phyloP scores from a whole-genome alignment of 2,797 vertebrate genomes.

The Eulemur rubriventer region DNA sequence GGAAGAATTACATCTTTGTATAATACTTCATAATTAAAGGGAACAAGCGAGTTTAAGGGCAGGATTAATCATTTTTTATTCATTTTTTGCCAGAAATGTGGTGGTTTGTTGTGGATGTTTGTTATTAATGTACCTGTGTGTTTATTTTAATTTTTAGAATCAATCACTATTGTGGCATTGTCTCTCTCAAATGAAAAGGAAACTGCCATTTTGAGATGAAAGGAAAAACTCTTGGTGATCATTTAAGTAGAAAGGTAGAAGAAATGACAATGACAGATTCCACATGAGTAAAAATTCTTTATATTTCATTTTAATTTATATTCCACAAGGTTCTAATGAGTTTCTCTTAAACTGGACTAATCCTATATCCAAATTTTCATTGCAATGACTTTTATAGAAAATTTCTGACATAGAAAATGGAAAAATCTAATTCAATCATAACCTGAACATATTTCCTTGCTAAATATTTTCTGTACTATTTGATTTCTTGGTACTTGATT shows the following conservation, averaged over 20 bases:
- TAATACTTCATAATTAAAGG: background rate
- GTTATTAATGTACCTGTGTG: background rate
- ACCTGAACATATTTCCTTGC: background rate
- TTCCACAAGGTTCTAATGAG: background rate
- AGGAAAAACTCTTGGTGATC: background rate
- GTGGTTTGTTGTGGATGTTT: background rate
- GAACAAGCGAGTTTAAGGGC: background rate
- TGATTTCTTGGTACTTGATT: background rate
- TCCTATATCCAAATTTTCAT: background rate
- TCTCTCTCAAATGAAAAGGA: background rate
- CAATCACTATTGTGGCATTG: background rate
- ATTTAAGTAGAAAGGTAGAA: background rate
- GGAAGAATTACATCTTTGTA: background rate
- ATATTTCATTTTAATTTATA: background rate
- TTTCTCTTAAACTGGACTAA: background rate
- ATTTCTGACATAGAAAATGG: background rate
- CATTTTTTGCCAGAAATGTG: background rate
- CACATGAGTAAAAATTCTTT: background rate
- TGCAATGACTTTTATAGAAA: background rate
- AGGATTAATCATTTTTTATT: background rate
- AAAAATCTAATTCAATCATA: background rate
- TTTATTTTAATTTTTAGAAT: slow-evolving; percentile 12
- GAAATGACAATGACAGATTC: background rate
- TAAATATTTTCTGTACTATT: background rate
- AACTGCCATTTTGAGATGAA: background rate